Base-by-base conservation (phyloP, 2,797 vertebrate genomes). In the Eurystomus glaucurus region DNA sequence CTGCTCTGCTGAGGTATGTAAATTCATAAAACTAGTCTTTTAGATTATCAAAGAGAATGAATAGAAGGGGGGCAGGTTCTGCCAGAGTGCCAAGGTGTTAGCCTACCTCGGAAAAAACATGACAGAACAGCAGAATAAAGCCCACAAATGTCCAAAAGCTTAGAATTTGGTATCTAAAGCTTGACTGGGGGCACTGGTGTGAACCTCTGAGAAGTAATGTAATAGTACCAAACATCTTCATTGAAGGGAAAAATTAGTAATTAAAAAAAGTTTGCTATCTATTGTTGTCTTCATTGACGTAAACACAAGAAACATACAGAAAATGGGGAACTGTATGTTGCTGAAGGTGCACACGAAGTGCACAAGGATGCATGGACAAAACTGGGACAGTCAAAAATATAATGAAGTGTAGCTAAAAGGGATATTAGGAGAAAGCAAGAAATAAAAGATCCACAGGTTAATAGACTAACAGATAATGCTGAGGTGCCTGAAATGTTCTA, bases 401-500 rank as follows among this genome's bases (percentile, higher is more conserved):
- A 29, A 61, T 45, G 19, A 83, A 29, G 8, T 64, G 7, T 57
- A 74, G 39, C 77, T 89, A 29, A 85, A 92, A 65, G 37, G 50
- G 39, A 23, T 85, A 33, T 51, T 66, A 43, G 57, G 80, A 85
- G 55, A 83, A 85, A 83, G 60, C n/a, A 89, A 93, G 79, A 80
- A 88, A 71, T 60, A 55, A 65, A 89, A 91, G 60, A 60, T 55
- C 21, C 19, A 39, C 21, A 52, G 78, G 62, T 83, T 46, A 87
- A 33, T 33, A 64, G 75, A 85, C 85, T 93, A 80, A 51, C 45
- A 79, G 60, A 58, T 87, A 89, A 88, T n/a, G 39, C 81, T 76
- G 62, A 89, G 62, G 70, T 85, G 66, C 79, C 62, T 69, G 26
- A 76, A 92, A 65, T 75, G 26, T 87, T 85, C 75, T 88, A 52